Evolutionary conservation across 2,113 vertebrate genomes (phyloP).

Genomic region (Phalacrocorax brasilianus): DNA sequence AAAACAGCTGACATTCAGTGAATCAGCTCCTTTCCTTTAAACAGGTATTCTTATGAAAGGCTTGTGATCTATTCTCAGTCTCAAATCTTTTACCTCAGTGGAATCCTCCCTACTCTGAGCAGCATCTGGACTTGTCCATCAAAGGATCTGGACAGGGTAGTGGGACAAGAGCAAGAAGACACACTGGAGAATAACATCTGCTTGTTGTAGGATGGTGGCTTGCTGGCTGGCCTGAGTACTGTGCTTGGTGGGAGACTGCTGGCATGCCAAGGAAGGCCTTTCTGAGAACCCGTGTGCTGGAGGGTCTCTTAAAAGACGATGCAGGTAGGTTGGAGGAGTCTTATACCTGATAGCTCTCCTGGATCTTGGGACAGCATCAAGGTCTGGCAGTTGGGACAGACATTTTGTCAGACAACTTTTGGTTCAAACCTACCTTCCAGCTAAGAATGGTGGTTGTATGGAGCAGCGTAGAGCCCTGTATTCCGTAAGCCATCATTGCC

Average conservation of each 20-base stretch:
- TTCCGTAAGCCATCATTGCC: not conserved
- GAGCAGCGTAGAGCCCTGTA: not conserved
- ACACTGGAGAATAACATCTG: not conserved
- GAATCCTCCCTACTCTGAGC: not conserved
- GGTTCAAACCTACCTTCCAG: not conserved
- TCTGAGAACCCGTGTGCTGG: not conserved
- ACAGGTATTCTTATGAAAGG: fast-evolving
- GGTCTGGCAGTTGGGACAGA: not conserved
- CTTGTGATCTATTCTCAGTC: not conserved
- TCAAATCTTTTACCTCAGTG: not conserved
- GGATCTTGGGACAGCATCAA: not conserved
- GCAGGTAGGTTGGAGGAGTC: not conserved
- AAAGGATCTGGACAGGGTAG: not conserved
- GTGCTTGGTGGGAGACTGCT: not conserved
- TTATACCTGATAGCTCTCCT: not conserved
- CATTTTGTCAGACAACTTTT: not conserved
- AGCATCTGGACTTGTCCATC: not conserved
- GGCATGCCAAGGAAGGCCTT: not conserved
- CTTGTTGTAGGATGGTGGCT: not conserved
- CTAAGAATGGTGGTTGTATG: not conserved
- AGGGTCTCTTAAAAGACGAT: not conserved
- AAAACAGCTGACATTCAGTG: not conserved
- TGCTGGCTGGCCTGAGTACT: not conserved
- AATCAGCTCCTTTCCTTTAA: not conserved
- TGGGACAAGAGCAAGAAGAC: not conserved